Evolutionary conservation across 30 jellyfish, hydroid and myxozoan species (phyloP).

Genomic region (Hydractinia symbiolongicarpus): DNA sequence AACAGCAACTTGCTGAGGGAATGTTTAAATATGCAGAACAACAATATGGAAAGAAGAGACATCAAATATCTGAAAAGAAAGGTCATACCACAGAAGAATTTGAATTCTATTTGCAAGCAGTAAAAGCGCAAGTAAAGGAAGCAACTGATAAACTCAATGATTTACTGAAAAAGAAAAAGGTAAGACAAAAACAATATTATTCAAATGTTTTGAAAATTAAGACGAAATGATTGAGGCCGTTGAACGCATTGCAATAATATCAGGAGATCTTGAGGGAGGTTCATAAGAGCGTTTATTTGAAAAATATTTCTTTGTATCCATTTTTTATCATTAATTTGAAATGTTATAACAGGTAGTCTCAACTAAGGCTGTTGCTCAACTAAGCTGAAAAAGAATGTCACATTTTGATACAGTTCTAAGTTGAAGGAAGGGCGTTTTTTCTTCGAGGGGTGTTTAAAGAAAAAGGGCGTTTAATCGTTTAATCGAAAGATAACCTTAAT

Average conservation of each 20-base stretch:
- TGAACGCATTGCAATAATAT: background rate
- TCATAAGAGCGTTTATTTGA: background rate
- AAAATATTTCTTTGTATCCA: background rate
- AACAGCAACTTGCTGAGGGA: constrained; percentile 65
- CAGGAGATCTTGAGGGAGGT: background rate
- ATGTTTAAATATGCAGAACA: constrained; percentile 77
- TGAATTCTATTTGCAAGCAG: constrained; percentile 63
- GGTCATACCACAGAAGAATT: constrained; percentile 62
- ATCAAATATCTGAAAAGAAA: constrained; percentile 41
- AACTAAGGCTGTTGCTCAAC: too few species aligned
- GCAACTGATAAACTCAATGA: constrained; percentile 44
- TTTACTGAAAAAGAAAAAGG: constrained; percentile 55
- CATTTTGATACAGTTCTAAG: too few species aligned
- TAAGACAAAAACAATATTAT: background rate
- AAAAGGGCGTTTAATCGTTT: too few species aligned
- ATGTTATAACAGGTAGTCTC: too few species aligned
- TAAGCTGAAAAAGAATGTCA: too few species aligned
- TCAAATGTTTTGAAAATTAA: background rate
- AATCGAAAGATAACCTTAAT: too few species aligned
- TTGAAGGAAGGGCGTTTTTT: too few species aligned
- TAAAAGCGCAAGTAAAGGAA: constrained; percentile 59
- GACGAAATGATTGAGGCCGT: background rate
- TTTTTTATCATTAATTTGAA: background rate
- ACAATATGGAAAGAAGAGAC: constrained; percentile 70
- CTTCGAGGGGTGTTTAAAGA: too few species aligned